Evolutionary conservation across 2,113 vertebrate species (phyloP).

Genomic region (Onychostoma macrolepis): DNA sequence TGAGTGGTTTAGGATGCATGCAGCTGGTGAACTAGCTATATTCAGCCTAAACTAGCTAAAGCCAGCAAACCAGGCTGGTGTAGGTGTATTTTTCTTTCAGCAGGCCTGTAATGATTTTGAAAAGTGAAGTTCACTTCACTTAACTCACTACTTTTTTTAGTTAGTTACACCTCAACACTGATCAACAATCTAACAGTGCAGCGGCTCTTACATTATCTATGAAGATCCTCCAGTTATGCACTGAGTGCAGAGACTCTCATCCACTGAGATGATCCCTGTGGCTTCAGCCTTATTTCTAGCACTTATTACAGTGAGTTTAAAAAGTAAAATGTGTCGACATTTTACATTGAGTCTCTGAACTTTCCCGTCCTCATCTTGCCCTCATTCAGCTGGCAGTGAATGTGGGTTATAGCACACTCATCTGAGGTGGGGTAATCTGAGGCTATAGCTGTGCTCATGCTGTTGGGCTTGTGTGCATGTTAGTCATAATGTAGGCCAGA

Average conservation of each 20-base stretch:
- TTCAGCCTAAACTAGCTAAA: neutral
- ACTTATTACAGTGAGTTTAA: slow-evolving; percentile 15
- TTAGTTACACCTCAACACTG: neutral
- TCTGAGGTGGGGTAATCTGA: slow-evolving; percentile 33
- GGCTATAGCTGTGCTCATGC: slow-evolving; percentile 9
- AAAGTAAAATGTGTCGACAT: slow-evolving; percentile 1
- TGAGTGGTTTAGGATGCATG: neutral
- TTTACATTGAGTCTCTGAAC: neutral
- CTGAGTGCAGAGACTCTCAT: neutral
- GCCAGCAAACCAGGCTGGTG: neutral
- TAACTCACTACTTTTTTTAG: neutral
- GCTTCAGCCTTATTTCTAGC: neutral
- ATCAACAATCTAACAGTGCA: neutral
- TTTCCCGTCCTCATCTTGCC: neutral
- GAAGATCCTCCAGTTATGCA: slow-evolving; percentile 3
- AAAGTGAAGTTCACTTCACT: neutral
- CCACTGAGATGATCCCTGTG: neutral
- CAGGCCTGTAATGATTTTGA: neutral
- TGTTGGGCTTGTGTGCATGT: slow-evolving; percentile 7
- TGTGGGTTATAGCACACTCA: slow-evolving; percentile 20
- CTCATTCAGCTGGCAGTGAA: slow-evolving; percentile 25
- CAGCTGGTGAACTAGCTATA: neutral
- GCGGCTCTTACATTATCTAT: slow-evolving; percentile 13
- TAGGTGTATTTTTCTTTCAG: neutral
- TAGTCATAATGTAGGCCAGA: slow-evolving; percentile 38